Evolutionary conservation across 2,113 vertebrate genomes (phyloP).

Genomic region (Sula dactylatra): DNA sequence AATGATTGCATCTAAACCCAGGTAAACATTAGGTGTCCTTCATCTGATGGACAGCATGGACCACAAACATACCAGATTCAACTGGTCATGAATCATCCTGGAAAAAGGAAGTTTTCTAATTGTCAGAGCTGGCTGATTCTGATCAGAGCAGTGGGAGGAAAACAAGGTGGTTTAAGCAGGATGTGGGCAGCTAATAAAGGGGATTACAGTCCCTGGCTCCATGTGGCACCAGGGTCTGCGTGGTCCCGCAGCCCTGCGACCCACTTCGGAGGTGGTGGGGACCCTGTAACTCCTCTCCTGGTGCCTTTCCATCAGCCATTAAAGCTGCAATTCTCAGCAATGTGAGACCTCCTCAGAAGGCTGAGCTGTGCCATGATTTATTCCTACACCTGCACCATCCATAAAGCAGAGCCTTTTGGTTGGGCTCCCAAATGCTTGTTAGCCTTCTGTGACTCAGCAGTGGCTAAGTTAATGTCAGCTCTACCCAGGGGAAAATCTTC

Average conservation of each 20-base stretch:
- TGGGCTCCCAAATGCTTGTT: conserved; percentile 6
- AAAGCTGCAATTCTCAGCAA: not conserved
- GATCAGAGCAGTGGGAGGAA: not conserved
- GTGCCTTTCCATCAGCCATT: not conserved
- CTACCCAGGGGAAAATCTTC: conserved; percentile 20
- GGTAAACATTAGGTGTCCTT: not conserved
- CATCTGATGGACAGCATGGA: not conserved
- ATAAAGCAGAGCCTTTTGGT: not conserved
- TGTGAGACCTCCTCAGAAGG: not conserved
- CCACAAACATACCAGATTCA: not conserved
- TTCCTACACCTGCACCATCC: not conserved
- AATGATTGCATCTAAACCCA: not conserved
- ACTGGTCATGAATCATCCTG: not conserved
- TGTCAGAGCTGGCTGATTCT: not conserved
- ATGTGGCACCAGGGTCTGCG: not conserved
- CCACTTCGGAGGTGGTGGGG: not conserved
- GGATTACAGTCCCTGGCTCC: not conserved
- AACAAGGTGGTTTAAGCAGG: not conserved
- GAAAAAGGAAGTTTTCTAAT: not conserved
- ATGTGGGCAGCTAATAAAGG: not conserved
- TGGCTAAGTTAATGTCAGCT: conserved; percentile 56
- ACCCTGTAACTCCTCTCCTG: not conserved
- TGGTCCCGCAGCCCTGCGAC: not conserved
- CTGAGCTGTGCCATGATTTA: not conserved
- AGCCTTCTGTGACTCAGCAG: conserved; percentile 46